Percentiles rank a stretch among this genome's conserved stretches.
Evolutionary conservation across 2,797 vertebrate genomes (phyloP).

Genomic region (Pteronotus mesoamericanus): DNA sequence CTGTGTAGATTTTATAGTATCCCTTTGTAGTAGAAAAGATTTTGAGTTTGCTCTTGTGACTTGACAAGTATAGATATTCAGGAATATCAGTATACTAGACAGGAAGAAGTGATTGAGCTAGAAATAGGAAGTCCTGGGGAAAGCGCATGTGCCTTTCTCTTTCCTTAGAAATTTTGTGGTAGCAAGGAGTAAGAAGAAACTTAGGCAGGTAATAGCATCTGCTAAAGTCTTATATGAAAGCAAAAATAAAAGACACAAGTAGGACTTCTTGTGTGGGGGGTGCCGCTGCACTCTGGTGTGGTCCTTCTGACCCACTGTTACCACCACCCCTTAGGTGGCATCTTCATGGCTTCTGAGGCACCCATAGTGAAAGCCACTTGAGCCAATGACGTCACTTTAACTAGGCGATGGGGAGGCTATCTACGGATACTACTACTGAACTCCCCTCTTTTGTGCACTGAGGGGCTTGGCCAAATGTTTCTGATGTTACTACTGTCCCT

Average conservation of each 20-base stretch:
- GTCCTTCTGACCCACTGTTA: background rate
- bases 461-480: background rate
- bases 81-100: rapidly evolving
- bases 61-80: background rate
- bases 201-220: background rate
- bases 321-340: background rate
- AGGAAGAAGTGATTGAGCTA: background rate
- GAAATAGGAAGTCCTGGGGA: background rate
- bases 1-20: rapidly evolving
- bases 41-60: background rate
- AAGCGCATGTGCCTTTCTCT: background rate
- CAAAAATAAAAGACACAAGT: background rate
- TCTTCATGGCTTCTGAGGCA: background rate
- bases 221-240: background rate
- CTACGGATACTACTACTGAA: background rate
- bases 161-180: background rate
- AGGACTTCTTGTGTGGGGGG: background rate
- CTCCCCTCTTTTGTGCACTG: background rate
- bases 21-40: background rate
- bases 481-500: background rate
- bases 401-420: background rate
- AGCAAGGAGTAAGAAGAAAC: background rate
- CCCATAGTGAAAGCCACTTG: background rate
- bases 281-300: background rate
- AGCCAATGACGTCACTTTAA: background rate